Evolutionary conservation across 2,113 vertebrate species (phyloP), one percentile per base, ranked within the genome.

Genomic region (Pungitius pungitius): DNA sequence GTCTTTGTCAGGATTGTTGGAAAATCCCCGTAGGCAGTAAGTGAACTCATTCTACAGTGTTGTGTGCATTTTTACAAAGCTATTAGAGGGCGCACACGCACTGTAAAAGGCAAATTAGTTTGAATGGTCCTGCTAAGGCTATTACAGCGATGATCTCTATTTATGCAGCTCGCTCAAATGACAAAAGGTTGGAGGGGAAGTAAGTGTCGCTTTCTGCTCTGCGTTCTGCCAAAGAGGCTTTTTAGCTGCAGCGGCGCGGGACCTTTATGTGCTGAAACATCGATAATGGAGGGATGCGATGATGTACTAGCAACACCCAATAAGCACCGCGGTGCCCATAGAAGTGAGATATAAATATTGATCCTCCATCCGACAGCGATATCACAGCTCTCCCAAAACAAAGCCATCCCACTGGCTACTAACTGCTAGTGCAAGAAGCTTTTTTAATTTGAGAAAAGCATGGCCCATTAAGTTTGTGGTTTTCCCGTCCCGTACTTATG

Each of bases 281-380:
- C 89, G 81, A 91, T 92, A 89, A 83, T n/a, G 51, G 74, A 87
- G 80, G 72, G 84, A 86, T 85, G 76, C 73, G 83, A 77, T 75
- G 81, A 90, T 80, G 80, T 43, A 71, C 84, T 84, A 80, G 83
- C 84, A 87, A 81, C 83, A 83, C 77, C 84, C 87, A 81, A 75
- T 57, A 80, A 81, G 75, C 84, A 86, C 45, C 39, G 70, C 84
- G 83, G 76, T 77, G 73, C 63, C 75, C 82, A 70, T 49, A 82
- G 69, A 84, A 72, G 68, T 70, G 71, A 81, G 82, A 86, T 83
- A 88, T 91, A 83, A 89, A 85, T 88, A 92, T 90, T 76, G 90
- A 91, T 91, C 78, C 45, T 49, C 35, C 64, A 71, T 75, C 62
- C 52, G 22, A 69, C 68, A 26, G 73, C 82, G 79, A 78, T 73